These are phyloP conservation scores for Champsocephalus esox DNA, from an alignment of 2,797 vertebrate genomes.

Conservation along the genomic window DNA sequence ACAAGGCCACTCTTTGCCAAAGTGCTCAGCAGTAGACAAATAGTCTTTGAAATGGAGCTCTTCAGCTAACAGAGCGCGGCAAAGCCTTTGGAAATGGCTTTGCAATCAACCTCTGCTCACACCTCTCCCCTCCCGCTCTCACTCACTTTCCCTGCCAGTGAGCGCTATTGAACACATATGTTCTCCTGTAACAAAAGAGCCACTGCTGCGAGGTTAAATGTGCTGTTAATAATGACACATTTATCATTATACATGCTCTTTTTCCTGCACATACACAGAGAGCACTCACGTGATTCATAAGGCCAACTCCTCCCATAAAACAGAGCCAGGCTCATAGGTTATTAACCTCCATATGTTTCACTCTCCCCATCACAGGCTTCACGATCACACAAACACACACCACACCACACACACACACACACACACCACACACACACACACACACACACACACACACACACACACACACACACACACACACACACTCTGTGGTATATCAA, in stretches of 20 bases:
- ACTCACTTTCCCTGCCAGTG: slow-evolving; percentile 22
- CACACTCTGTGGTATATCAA: slow-evolving; percentile 5
- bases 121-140: slow-evolving; percentile 47
- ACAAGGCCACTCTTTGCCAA: slow-evolving; percentile 51
- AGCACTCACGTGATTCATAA: slow-evolving; percentile 30
- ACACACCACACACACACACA: slow-evolving; percentile 5
- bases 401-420: neutral
- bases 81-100: slow-evolving; percentile 78
- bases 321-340: slow-evolving; percentile 40
- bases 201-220: slow-evolving; percentile 25
- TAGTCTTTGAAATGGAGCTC: slow-evolving; percentile 73
- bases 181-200: slow-evolving; percentile 41
- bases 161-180: slow-evolving; percentile 45
- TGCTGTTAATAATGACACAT: slow-evolving; percentile 22
- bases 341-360: slow-evolving; percentile 56
- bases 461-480: slow-evolving; percentile 13
- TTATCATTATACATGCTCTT: neutral
- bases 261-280: neutral
- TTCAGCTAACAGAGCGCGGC: slow-evolving; percentile 72
- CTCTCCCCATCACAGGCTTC: slow-evolving; percentile 30
- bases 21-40: slow-evolving; percentile 71
- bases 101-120: slow-evolving; percentile 74
- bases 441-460: slow-evolving; percentile 20
- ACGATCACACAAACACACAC: slow-evolving; percentile 19
- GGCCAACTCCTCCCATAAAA: slow-evolving; percentile 19